Percentiles rank a stretch among this genome's conserved stretches.
Conservation (phyloP, 2,113 vertebrate species). For the Apodemus speciosus region DNA sequence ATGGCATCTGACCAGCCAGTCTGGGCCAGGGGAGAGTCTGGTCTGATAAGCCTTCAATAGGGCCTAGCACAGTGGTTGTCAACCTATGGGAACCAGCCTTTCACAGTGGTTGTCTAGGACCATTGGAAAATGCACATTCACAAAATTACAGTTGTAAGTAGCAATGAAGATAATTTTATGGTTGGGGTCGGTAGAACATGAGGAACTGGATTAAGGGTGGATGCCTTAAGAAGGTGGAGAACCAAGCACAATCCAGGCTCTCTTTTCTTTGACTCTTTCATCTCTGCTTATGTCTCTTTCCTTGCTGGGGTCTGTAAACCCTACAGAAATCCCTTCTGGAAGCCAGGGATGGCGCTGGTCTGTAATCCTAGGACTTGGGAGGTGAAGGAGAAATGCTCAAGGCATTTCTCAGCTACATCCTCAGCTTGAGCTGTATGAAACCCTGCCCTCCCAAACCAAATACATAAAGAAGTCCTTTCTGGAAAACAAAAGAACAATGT, state of each 20-base stretch:
- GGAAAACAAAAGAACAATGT: conserved; percentile 24
- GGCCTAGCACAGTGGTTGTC: not conserved
- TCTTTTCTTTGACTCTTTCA: not conserved
- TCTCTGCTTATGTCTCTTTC: not conserved
- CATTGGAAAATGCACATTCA: not conserved
- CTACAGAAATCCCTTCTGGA: conserved; percentile 5
- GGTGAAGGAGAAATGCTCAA: not conserved
- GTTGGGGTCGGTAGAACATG: not conserved
- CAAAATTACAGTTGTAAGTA: not conserved
- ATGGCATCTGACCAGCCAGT: not conserved
- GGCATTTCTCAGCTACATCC: not conserved
- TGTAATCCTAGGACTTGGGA: not conserved
- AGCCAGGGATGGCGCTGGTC: not conserved
- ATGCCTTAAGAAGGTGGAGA: not conserved
- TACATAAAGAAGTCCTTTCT: not conserved
- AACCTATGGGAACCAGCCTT: not conserved
- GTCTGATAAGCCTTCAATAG: not conserved
- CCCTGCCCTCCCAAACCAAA: not conserved
- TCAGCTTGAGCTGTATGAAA: not conserved
- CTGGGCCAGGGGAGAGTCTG: not conserved
- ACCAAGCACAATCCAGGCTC: not conserved
- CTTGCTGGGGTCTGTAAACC: not conserved
- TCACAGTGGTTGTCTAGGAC: not conserved
- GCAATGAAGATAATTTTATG: not conserved
- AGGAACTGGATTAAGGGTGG: not conserved